Percentiles rank a stretch among this genome's conserved stretches.
Evolutionary conservation across 1,140 invertebrate genomes (phyloP).

Genomic region (Calycopis cecrops): DNA sequence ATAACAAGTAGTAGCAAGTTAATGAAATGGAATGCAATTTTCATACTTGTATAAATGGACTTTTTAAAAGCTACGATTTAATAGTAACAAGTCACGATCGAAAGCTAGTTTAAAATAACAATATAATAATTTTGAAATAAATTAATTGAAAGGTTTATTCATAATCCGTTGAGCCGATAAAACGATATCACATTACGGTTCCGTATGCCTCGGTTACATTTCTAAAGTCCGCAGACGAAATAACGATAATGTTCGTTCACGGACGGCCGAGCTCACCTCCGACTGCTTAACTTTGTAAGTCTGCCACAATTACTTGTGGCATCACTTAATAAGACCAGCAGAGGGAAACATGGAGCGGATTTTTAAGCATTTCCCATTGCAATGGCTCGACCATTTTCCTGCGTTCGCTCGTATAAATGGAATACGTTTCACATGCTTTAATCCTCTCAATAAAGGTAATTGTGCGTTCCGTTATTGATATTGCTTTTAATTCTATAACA

Average conservation of each 20-base stretch:
- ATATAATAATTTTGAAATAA: too few relatives aligned
- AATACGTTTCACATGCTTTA: slow-evolving; percentile 45
- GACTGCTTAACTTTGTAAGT: slow-evolving; percentile 66
- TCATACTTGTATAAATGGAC: too few relatives aligned
- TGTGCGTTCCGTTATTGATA: slow-evolving; percentile 50
- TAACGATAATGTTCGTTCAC: slow-evolving; percentile 63
- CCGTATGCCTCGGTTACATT: slow-evolving; percentile 33
- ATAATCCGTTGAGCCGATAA: not conserved
- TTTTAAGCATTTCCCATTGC: slow-evolving; percentile 48
- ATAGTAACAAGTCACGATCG: too few relatives aligned
- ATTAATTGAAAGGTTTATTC: too few relatives aligned
- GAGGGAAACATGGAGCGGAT: slow-evolving; percentile 42
- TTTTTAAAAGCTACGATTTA: too few relatives aligned
- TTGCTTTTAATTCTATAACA: slow-evolving; percentile 29
- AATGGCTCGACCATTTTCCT: slow-evolving; percentile 23
- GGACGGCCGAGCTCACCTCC: slow-evolving; percentile 43
- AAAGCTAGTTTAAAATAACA: too few relatives aligned
- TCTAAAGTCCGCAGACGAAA: slow-evolving; percentile 71
- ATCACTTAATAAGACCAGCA: slow-evolving; percentile 56
- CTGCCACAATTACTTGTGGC: slow-evolving; percentile 65
- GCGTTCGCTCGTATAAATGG: slow-evolving; percentile 42
- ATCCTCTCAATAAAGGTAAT: slow-evolving; percentile 57
- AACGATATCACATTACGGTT: slow-evolving; percentile 11
- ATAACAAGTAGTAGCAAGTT: too few relatives aligned
- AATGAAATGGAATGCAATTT: too few relatives aligned